Evolutionary conservation across 35 echinoderm and acorn worm genomes (phyloP).

Genomic region (Acanthaster planci): DNA sequence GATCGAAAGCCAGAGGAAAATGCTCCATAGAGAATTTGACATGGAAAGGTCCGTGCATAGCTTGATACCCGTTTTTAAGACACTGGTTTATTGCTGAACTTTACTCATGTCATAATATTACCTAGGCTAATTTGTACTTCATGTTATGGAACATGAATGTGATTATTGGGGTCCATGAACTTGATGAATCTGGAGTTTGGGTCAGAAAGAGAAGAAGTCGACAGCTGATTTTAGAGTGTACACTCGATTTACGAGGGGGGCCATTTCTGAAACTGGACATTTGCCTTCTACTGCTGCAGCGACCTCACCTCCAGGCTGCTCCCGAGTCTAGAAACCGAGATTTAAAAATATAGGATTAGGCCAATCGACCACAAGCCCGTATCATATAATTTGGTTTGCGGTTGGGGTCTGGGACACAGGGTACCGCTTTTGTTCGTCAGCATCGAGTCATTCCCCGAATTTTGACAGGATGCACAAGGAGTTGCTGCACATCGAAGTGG

Average conservation of each 20-base stretch:
- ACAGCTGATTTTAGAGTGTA: too few relatives aligned
- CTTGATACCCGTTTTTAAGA: not conserved
- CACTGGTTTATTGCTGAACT: not conserved
- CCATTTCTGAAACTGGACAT: too few relatives aligned
- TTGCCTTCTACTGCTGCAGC: too few relatives aligned
- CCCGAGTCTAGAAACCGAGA: too few relatives aligned
- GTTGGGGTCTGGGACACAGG: too few relatives aligned
- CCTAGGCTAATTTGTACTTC: not conserved
- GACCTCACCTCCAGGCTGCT: too few relatives aligned
- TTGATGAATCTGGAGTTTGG: not conserved
- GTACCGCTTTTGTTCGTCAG: not conserved
- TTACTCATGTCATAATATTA: not conserved
- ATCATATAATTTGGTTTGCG: too few relatives aligned
- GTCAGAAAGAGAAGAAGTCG: too few relatives aligned
- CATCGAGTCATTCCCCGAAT: not conserved
- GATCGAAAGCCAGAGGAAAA: not conserved
- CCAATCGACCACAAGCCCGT: too few relatives aligned
- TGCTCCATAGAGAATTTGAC: constrained; percentile 5
- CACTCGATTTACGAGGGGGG: too few relatives aligned
- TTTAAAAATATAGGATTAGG: too few relatives aligned
- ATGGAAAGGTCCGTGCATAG: not conserved
- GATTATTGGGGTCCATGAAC: not conserved
- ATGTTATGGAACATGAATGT: not conserved
- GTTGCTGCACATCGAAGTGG: not conserved
- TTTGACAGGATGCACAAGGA: not conserved